These are phyloP conservation scores for Atta texana DNA, from an alignment of 1,140 invertebrate genomes.

Conservation along the genomic window DNA sequence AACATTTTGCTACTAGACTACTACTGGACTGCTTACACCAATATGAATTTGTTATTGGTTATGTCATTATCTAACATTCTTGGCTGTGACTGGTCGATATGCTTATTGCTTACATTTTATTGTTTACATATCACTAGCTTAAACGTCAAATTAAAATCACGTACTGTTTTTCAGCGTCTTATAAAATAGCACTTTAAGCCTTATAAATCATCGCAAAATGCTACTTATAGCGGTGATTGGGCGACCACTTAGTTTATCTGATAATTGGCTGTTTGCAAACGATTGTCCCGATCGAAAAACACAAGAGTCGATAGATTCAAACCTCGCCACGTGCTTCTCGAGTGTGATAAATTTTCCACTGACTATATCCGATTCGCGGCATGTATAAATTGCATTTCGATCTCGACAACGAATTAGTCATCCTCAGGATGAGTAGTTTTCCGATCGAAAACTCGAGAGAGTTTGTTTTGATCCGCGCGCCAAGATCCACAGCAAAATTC, in stretches of 20 bases:
- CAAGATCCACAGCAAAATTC: not conserved
- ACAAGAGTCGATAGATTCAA: not conserved
- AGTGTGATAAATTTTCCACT: constrained; percentile 48
- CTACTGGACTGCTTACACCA: too few relatives aligned
- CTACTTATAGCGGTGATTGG: not conserved
- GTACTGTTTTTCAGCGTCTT: too few relatives aligned
- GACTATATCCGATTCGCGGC: not conserved
- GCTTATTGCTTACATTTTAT: too few relatives aligned
- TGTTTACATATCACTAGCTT: too few relatives aligned
- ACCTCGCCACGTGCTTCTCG: not conserved
- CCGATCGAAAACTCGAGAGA: not conserved
- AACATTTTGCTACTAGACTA: too few relatives aligned
- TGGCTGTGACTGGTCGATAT: too few relatives aligned
- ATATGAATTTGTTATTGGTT: too few relatives aligned
- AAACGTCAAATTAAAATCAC: too few relatives aligned
- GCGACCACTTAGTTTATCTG: constrained; percentile 13
- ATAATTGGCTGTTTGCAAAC: constrained; percentile 43
- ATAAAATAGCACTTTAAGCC: too few relatives aligned
- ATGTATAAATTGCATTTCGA: not conserved
- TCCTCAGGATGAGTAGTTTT: constrained; percentile 30
- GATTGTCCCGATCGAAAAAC: not conserved
- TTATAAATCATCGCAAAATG: not conserved
- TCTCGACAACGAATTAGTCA: constrained; percentile 28
- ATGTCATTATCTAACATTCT: too few relatives aligned
- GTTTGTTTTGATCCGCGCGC: not conserved